Percentiles rank a stretch among this genome's conserved stretches.
phyloP scores from a whole-genome alignment of 2,888 invertebrate genomes.

The Camptogramma bilineatum region DNA sequence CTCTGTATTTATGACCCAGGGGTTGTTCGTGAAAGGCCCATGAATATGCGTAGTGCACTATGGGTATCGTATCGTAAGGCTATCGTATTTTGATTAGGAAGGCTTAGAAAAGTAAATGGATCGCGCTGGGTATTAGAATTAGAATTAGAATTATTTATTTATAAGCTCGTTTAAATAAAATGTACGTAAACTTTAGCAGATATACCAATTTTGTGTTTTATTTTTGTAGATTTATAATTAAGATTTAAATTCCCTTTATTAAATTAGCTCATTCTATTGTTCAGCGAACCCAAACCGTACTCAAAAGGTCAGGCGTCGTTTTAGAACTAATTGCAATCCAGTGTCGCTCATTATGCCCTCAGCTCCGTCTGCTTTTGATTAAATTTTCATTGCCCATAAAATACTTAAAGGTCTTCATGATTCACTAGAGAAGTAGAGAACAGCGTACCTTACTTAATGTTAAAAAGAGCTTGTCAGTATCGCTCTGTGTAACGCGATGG shows the following conservation, averaged over 20 bases:
- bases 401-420: slow-evolving; percentile 50
- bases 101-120: background rate
- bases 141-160: no score
- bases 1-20: slow-evolving; percentile 46
- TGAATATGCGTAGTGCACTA: slow-evolving; percentile 17
- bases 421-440: slow-evolving; percentile 33
- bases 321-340: slow-evolving; percentile 57
- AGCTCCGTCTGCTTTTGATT: slow-evolving; percentile 45
- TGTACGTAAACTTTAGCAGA: background rate
- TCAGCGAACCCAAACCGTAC: slow-evolving; percentile 21
- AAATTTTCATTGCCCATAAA: slow-evolving; percentile 55
- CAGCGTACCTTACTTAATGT: slow-evolving; percentile 33
- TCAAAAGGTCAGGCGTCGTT: slow-evolving; percentile 48
- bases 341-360: slow-evolving; percentile 54
- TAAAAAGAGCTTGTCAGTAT: slow-evolving; percentile 26
- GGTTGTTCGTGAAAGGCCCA: slow-evolving; percentile 26
- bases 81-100: slow-evolving; percentile 5
- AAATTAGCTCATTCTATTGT: slow-evolving; percentile 25
- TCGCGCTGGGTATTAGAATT: background rate
- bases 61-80: background rate
- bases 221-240: background rate
- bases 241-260: background rate
- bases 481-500: slow-evolving; percentile 11
- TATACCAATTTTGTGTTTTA: background rate
- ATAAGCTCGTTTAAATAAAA: background rate